Evolutionary conservation across 35 echinoderm and acorn worm genomes (phyloP).

Genomic region (Ptychodera flava): DNA sequence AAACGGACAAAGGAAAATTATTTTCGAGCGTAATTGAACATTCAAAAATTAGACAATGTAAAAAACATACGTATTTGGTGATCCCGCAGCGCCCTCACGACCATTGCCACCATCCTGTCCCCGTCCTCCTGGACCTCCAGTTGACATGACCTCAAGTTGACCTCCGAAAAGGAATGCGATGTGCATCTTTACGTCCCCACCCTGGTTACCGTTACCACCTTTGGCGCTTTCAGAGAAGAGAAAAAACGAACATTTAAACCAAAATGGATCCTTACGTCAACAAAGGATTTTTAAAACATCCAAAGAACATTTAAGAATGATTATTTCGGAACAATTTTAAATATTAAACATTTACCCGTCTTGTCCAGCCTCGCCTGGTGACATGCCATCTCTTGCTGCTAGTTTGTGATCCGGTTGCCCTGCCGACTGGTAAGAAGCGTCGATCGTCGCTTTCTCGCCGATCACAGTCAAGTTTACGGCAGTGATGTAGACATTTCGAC

Average conservation of each 20-base stretch:
- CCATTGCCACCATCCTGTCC: background rate
- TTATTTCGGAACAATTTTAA: no score
- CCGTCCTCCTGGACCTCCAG: background rate
- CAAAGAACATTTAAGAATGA: no score
- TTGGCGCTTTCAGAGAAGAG: no score
- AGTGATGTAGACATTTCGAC: background rate
- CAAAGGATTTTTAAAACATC: no score
- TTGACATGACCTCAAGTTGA: background rate
- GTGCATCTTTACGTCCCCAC: background rate
- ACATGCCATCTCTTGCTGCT: background rate
- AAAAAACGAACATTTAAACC: no score
- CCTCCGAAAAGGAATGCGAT: background rate
- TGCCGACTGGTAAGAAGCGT: background rate
- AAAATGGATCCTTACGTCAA: no score
- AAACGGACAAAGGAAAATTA: no score
- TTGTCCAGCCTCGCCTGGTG: background rate
- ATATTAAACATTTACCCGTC: background rate
- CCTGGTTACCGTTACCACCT: background rate
- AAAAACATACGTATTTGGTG: background rate
- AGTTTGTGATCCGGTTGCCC: background rate
- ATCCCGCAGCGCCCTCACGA: background rate
- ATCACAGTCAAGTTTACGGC: background rate
- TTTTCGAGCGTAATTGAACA: no score
- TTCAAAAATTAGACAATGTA: background rate
- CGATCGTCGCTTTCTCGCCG: background rate